These are phyloP conservation scores for Meles meles DNA, from an alignment of 2,113 vertebrate species.

Conservation along the genomic window DNA sequence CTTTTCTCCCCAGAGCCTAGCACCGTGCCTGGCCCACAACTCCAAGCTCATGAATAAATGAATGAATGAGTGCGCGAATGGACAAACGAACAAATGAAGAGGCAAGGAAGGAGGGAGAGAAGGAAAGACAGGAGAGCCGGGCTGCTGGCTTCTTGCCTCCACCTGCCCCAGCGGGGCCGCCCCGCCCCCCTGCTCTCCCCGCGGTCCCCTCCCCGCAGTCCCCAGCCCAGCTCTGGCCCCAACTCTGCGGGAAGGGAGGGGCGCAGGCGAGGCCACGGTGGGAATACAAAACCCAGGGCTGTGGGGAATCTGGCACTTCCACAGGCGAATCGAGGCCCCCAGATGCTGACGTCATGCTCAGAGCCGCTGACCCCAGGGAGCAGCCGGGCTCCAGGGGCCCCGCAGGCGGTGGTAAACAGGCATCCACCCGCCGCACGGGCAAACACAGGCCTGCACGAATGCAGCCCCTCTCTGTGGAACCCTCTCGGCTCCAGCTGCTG, in stretches of 20 bases:
- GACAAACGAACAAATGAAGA: neutral
- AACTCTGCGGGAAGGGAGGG: accelerated
- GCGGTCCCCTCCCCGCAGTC: too few species aligned
- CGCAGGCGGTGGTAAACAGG: neutral
- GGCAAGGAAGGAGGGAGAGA: neutral
- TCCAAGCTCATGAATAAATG: neutral
- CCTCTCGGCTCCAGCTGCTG: neutral
- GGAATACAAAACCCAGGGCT: neutral
- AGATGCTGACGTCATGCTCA: slow-evolving; percentile 54
- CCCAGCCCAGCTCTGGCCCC: neutral
- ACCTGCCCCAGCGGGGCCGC: neutral
- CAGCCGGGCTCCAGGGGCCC: slow-evolving; percentile 38
- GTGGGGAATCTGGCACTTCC: neutral
- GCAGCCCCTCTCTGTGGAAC: neutral
- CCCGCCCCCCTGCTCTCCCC: accelerated
- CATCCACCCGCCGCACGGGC: neutral
- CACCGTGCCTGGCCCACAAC: neutral
- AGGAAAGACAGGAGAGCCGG: neutral
- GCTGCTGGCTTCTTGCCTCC: neutral
- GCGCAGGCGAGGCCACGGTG: accelerated
- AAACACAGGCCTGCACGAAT: neutral
- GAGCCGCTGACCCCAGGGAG: slow-evolving; percentile 19
- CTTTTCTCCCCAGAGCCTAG: neutral
- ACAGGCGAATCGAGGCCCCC: neutral
- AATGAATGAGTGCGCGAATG: neutral